A percentile compares a stretch with the other conserved stretches of the same genome.
These are phyloP conservation scores for Petrosia ficiformis DNA, from an alignment of 37 sponge, comb jelly and placozoan genomes.

Conservation along the genomic window DNA sequence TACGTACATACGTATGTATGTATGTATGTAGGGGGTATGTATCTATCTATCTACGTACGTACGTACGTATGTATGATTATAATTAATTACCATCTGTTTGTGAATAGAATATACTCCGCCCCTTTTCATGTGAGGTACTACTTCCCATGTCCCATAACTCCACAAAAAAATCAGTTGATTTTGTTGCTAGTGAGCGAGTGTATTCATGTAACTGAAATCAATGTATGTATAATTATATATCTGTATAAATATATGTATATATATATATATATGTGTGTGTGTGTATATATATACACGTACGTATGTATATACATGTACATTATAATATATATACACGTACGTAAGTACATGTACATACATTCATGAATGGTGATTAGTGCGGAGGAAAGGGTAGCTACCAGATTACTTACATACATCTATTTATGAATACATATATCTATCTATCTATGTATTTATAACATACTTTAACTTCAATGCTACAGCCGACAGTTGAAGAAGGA, in stretches of 20 bases:
- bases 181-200: constrained; percentile 23
- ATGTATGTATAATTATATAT: constrained; percentile 3
- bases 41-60: too few species aligned
- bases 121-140: constrained; percentile 66
- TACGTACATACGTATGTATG: neutral
- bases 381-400: too few species aligned
- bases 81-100: constrained; percentile 59
- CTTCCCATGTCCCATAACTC: constrained; percentile 99
- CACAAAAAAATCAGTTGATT: constrained; percentile 64
- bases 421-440: neutral
- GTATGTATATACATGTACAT: too few species aligned
- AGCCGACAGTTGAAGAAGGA: constrained; percentile 85
- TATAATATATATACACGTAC: too few species aligned
- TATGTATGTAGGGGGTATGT: neutral
- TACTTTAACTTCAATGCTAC: constrained; percentile 86
- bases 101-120: constrained; percentile 81
- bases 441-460: constrained; percentile 11
- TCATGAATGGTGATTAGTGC: too few species aligned
- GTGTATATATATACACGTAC: neutral
- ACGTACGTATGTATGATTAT: too few species aligned
- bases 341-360: too few species aligned
- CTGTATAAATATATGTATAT: neutral
- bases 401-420: neutral
- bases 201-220: constrained; percentile 55
- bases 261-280: neutral